Evolutionary conservation across 2,888 invertebrate genomes (phyloP), one percentile per base, ranked within the genome.

Genomic region (Mythimna loreyi): DNA sequence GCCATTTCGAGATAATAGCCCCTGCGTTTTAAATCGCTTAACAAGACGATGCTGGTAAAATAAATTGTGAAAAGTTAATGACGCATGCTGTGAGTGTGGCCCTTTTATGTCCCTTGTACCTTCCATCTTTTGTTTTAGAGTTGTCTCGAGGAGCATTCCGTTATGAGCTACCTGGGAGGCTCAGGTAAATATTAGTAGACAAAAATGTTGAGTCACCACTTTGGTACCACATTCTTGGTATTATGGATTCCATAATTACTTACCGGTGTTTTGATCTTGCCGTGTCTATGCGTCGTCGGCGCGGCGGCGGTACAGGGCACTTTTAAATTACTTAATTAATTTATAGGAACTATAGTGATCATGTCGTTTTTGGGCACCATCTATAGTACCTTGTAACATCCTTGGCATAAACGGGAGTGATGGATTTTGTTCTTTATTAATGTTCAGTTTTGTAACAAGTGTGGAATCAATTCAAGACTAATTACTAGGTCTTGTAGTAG

Each of bases 191-290:
- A 63, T 53, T 67, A 55, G 59, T 69, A 75, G 80, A 66, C 67
- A 69, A 67, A 70, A 67, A 71, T 67, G 80, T 80, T 82, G 80
- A 84, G 67, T 82, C 82, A 82, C 62, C 57, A 67, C 45, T 63
- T 67, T 47, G 36, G 69, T 63, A 57, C 55, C 21, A 73, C 66
- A 75, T 84, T 82, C 72, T 64, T 81, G 67, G 69, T 65, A 70
- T 71, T 67, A 45, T 67, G 56, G 53, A 58, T 60, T 57, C 45
- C 52, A 19, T 64, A 63, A 68, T 63, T 53, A 63, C 25, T 47
- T 49, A 58, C 36, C 43, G 33, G n/a, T 16, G 8, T 49, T 62
- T 63, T 58, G 52, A 58, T 59, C 11, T 57, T 25, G 50, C 55
- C 62, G 43, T 13, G 21, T n/a, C 11, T 25, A 9, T 19, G 50